Conservation (phyloP, 2,888 invertebrate species). For the Synanthedon andrenaeformis region DNA sequence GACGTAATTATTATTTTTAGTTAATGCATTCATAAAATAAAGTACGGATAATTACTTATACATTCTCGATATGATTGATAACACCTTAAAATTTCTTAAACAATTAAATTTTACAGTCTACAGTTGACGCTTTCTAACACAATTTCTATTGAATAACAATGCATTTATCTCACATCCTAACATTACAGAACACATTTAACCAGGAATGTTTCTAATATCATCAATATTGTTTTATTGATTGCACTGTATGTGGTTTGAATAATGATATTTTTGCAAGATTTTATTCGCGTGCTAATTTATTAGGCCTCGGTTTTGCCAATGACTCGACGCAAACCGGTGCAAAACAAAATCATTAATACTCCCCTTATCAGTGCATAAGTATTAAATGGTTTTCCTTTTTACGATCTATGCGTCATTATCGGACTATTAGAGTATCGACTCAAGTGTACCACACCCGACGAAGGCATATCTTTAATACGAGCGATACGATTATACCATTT, state of each 20-base stretch:
- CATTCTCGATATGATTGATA: too few species aligned
- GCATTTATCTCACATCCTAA: slow-evolving; percentile 43
- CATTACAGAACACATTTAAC: slow-evolving; percentile 61
- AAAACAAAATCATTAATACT: slow-evolving; percentile 22
- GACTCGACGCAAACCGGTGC: slow-evolving; percentile 8
- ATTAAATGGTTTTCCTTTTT: background rate
- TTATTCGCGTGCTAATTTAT: slow-evolving; percentile 6
- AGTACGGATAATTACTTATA: too few species aligned
- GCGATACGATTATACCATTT: too few species aligned
- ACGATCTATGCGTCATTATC: background rate
- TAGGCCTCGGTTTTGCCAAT: slow-evolving; percentile 11
- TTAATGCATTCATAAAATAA: too few species aligned
- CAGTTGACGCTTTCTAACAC: slow-evolving; percentile 17
- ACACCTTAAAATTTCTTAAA: too few species aligned
- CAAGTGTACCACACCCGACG: background rate
- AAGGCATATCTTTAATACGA: too few species aligned
- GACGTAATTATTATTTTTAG: too few species aligned
- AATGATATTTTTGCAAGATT: slow-evolving; percentile 1
- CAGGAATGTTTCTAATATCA: slow-evolving; percentile 28
- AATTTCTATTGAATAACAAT: slow-evolving; percentile 22
- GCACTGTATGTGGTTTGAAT: slow-evolving; percentile 15
- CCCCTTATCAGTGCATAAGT: slow-evolving; percentile 15
- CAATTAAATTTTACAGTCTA: background rate
- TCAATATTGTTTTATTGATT: slow-evolving; percentile 14
- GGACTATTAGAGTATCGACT: background rate